Base-by-base conservation (phyloP, 2,888 invertebrate species). In the Zaprionus lineosus region DNA sequence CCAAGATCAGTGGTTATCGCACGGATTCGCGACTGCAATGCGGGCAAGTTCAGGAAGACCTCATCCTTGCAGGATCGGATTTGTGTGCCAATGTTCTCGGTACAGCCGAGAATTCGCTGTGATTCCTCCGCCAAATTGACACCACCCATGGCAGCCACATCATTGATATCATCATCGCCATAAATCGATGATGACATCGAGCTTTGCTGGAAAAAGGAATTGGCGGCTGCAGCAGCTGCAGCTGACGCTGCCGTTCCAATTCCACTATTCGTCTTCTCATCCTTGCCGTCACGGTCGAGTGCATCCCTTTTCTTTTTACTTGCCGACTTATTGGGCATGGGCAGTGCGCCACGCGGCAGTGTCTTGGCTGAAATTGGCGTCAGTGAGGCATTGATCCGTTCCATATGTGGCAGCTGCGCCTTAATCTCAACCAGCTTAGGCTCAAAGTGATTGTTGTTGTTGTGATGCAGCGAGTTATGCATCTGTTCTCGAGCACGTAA, bases 111-210 rank as follows among this genome's bases (percentile, higher is more conserved):
- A 86, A 98, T 98, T 89, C 97, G 94, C 89, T 97, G 97, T 26
- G 96, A 95, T 91, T 99, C 98, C 91, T 99, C 98, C 0, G 96
- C 96, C 84, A 99, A 92, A 91, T 99, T 99, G 50, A 99, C 98
- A 43, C 98, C 98, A 66, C 98, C 98, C 98, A 99, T 98, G 6
- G 98, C 98, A 19, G 98, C 98, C 8, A 99, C 98, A 91, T 99
- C 98, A 88, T 98, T 99, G 86, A 98, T 98, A 89, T 99, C 98
- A 88, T 98, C 98, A 86, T 98, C 97, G 33, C 96, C 97, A 63
- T 92, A 92, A 75, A 90, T 88, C 9, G 90, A 89, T 21, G 90
- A 93, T 91, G 89, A 90, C 85, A 90, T 90, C 43, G 89, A 88
- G 63, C 88, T 91, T 91, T 92, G 88, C 91, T 92, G 89, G 91